phyloP scores from a whole-genome alignment of 2,888 invertebrate species.

The Euzetes globulus region DNA sequence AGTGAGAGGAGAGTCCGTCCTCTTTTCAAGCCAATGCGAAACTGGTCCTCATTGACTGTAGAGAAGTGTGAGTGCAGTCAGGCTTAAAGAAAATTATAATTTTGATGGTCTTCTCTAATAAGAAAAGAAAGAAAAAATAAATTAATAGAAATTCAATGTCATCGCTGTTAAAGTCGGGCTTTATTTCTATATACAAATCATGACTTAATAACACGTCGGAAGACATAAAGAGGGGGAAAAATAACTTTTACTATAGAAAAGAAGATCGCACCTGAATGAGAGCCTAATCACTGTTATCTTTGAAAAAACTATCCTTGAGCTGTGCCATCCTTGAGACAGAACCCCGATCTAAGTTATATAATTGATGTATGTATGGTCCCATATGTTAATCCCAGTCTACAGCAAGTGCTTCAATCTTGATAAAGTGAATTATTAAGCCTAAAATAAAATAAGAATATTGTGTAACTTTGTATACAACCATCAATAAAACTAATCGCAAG shows the following conservation, averaged over 20 bases:
- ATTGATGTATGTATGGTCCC: neutral
- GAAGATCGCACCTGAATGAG: neutral
- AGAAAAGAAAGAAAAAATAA: neutral
- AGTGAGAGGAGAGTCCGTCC: neutral
- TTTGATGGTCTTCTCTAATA: neutral
- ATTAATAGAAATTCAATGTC: slow-evolving; percentile 17
- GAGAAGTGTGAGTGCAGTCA: neutral
- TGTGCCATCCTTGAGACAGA: slow-evolving; percentile 4
- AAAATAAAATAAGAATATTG: neutral
- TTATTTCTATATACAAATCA: neutral
- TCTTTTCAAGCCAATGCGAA: neutral
- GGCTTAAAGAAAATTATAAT: neutral
- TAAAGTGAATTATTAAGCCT: neutral
- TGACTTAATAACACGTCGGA: slow-evolving; percentile 20
- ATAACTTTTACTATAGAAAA: neutral
- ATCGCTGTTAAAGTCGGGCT: neutral
- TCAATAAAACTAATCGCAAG: too few relatives aligned
- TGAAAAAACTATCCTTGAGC: slow-evolving; percentile 23
- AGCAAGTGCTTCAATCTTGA: neutral
- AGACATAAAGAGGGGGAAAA: neutral
- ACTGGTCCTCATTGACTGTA: neutral
- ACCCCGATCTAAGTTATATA: neutral
- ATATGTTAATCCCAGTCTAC: neutral
- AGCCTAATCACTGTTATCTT: neutral
- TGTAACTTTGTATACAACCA: neutral